Evolutionary conservation across 2,797 vertebrate genomes (phyloP).

Genomic region (Chiroxiphia lanceolata): DNA sequence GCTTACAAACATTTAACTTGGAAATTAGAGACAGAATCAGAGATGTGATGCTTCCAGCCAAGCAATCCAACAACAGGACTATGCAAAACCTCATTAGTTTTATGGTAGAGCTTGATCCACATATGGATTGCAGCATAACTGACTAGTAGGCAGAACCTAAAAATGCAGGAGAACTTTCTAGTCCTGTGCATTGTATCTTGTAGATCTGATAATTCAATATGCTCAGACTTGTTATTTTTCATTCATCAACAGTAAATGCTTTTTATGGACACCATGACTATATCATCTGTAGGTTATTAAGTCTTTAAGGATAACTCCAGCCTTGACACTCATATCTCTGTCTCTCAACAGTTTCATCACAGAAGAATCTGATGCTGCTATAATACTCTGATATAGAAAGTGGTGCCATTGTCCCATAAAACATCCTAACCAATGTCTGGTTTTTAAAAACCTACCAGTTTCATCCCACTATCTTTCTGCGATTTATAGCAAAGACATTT

Average conservation of each 20-base stretch:
- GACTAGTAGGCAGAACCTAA: background rate
- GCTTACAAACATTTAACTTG: background rate
- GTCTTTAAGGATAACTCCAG: background rate
- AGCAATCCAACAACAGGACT: background rate
- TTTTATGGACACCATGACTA: background rate
- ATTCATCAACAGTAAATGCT: background rate
- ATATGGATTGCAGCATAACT: background rate
- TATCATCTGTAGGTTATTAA: background rate
- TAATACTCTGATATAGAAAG: background rate
- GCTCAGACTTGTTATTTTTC: background rate
- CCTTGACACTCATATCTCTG: background rate
- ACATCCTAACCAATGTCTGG: background rate
- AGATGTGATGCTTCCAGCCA: background rate
- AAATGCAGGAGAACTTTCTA: background rate
- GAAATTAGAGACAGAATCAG: background rate
- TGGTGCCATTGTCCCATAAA: background rate
- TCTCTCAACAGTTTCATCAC: background rate
- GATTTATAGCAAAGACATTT: background rate
- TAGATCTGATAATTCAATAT: background rate
- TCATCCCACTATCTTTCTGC: background rate
- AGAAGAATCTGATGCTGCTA: background rate
- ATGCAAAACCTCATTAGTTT: background rate
- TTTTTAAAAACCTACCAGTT: background rate
- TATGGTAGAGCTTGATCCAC: background rate
- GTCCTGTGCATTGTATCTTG: background rate